Evolutionary conservation across 2,888 invertebrate species (phyloP).

Genomic region (Lysandra coridon): DNA sequence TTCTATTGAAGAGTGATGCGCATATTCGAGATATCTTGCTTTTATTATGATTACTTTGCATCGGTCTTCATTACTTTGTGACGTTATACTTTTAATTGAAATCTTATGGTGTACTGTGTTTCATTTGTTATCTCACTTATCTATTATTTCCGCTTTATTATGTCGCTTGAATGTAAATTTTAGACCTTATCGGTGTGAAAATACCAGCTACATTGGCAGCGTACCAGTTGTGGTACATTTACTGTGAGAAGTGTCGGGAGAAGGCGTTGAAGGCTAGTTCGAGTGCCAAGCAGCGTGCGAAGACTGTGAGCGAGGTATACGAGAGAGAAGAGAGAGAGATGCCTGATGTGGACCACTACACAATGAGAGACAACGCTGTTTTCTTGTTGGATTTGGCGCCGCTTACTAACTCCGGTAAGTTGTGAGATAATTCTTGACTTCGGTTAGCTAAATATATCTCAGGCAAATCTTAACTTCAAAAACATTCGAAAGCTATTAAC

Average conservation of each 20-base stretch:
- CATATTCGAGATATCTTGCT: not conserved
- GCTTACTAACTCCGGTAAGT: slow-evolving; percentile 76
- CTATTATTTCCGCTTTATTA: slow-evolving; percentile 30
- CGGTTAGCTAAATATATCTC: no score
- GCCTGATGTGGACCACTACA: slow-evolving; percentile 76
- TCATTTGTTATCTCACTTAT: slow-evolving; percentile 27
- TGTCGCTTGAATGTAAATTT: slow-evolving; percentile 31
- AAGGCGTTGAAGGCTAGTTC: slow-evolving; percentile 78
- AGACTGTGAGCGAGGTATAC: slow-evolving; percentile 50
- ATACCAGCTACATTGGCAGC: slow-evolving; percentile 56
- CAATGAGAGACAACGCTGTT: slow-evolving; percentile 96
- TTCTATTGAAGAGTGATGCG: not conserved
- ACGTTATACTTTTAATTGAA: not conserved
- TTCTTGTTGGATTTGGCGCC: slow-evolving; percentile 95
- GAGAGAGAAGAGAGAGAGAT: slow-evolving; percentile 45
- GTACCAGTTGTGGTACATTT: slow-evolving; percentile 92
- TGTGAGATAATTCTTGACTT: not conserved
- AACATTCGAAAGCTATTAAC: no score
- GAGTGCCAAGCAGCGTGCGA: slow-evolving; percentile 56
- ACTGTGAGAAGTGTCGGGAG: slow-evolving; percentile 94
- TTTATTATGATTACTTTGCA: slow-evolving; percentile 24
- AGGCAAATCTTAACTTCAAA: no score
- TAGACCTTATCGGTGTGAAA: slow-evolving; percentile 46
- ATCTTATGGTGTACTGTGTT: not conserved
- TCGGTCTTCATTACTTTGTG: slow-evolving; percentile 18